Evolutionary conservation across 2,113 vertebrate genomes (phyloP).

Genomic region (Nicator chloris): DNA sequence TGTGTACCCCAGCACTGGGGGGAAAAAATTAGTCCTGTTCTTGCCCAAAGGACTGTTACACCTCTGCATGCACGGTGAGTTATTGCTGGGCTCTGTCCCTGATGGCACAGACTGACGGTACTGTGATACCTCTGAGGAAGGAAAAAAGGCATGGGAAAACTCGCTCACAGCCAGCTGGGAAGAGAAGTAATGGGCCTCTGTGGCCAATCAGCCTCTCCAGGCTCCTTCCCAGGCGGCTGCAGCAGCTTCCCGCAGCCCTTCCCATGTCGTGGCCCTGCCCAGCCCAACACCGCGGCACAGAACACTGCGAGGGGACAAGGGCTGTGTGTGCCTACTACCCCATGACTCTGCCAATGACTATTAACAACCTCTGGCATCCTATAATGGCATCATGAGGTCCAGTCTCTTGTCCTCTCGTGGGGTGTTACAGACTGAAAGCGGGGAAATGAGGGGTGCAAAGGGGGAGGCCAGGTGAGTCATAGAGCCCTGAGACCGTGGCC

Average conservation of each 20-base stretch:
- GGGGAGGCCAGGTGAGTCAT: neutral
- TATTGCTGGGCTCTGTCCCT: neutral
- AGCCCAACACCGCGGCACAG: rapidly evolving
- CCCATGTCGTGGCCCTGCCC: rapidly evolving
- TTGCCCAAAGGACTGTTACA: neutral
- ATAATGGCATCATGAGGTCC: neutral
- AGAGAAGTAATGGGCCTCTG: neutral
- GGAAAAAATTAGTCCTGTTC: rapidly evolving
- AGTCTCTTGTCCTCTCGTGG: neutral
- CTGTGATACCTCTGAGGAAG: neutral
- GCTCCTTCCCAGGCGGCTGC: neutral
- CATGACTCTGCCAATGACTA: neutral
- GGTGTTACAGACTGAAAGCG: neutral
- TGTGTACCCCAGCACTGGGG: neutral
- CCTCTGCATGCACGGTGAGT: neutral
- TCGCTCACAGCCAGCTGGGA: neutral
- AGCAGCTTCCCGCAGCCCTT: neutral
- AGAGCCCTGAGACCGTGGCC: rapidly evolving
- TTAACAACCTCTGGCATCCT: neutral
- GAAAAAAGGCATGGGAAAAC: neutral
- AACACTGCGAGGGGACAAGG: rapidly evolving
- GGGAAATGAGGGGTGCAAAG: neutral
- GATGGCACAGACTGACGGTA: neutral
- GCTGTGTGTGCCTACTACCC: rapidly evolving
- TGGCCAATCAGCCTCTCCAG: neutral